These are phyloP conservation scores for Enteromius treurensis DNA, from an alignment of 2,797 vertebrate genomes.

Conservation along the genomic window DNA sequence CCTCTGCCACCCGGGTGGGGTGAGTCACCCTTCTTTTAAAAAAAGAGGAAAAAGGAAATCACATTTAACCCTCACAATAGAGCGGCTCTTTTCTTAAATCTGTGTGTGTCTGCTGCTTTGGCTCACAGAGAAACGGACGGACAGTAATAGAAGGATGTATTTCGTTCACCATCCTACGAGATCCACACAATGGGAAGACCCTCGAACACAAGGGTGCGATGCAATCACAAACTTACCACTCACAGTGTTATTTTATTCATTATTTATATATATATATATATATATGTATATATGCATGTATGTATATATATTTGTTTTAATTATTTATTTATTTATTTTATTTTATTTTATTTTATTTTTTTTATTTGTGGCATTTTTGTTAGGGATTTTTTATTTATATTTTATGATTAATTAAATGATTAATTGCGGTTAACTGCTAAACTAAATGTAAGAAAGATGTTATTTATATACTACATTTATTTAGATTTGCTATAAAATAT, in stretches of 20 bases:
- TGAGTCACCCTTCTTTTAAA: slow-evolving; percentile 70
- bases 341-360: background rate
- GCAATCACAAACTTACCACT: background rate
- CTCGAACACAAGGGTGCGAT: slow-evolving; percentile 93
- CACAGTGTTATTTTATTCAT: background rate
- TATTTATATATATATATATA: too few species aligned
- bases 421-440: too few species aligned
- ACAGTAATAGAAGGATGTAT: slow-evolving; percentile 95
- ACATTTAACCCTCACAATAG: background rate
- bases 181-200: slow-evolving; percentile 98
- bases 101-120: slow-evolving; percentile 32
- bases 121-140: slow-evolving; percentile 90
- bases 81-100: background rate
- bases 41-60: background rate
- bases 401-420: too few species aligned
- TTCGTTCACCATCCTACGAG: slow-evolving; percentile 97
- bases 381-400: too few species aligned
- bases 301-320: too few species aligned
- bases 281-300: too few species aligned
- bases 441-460: too few species aligned
- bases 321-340: too few species aligned
- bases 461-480: too few species aligned
- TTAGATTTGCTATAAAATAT: too few species aligned
- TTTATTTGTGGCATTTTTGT: too few species aligned
- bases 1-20: slow-evolving; percentile 96